Evolutionary conservation across 92 coral and sea anemone genomes (phyloP).

Genomic region (Chrysogorgia sp.): DNA sequence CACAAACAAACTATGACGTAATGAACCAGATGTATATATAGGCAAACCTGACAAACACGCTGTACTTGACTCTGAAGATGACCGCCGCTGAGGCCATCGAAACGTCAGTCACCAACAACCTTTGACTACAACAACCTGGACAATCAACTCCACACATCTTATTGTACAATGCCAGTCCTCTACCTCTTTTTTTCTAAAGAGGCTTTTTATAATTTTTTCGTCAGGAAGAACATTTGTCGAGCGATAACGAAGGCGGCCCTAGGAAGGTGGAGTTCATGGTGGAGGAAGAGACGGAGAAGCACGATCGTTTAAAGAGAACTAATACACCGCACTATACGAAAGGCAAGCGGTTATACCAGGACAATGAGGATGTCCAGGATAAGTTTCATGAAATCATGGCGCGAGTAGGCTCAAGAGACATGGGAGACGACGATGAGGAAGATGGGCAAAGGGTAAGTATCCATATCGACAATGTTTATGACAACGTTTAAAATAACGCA

Average conservation of each 20-base stretch:
- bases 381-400: constrained; percentile 92
- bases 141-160: too few relatives aligned
- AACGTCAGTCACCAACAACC: too few relatives aligned
- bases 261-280: constrained; percentile 76
- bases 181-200: not conserved
- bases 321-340: constrained; percentile 97
- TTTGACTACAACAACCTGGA: too few relatives aligned
- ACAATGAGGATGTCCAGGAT: constrained; percentile 75
- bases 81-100: too few relatives aligned
- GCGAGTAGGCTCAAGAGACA: constrained; percentile 66
- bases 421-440: constrained; percentile 27
- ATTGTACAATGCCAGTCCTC: not conserved
- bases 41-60: too few relatives aligned
- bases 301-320: constrained; percentile 76
- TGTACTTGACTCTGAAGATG: too few relatives aligned
- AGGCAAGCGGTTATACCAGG: constrained; percentile 78
- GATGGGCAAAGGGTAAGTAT: constrained; percentile 46
- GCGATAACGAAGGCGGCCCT: constrained; percentile 70
- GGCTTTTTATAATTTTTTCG: not conserved
- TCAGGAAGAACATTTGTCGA: constrained; percentile 54
- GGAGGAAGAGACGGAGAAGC: constrained; percentile 74
- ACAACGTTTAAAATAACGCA: too few relatives aligned
- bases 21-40: too few relatives aligned
- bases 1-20: too few relatives aligned
- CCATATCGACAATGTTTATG: too few relatives aligned